Percentiles rank a stretch among this genome's conserved stretches.
These are phyloP conservation scores for Masticophis lateralis DNA, from an alignment of 2,797 vertebrate genomes.

Conservation along the genomic window DNA sequence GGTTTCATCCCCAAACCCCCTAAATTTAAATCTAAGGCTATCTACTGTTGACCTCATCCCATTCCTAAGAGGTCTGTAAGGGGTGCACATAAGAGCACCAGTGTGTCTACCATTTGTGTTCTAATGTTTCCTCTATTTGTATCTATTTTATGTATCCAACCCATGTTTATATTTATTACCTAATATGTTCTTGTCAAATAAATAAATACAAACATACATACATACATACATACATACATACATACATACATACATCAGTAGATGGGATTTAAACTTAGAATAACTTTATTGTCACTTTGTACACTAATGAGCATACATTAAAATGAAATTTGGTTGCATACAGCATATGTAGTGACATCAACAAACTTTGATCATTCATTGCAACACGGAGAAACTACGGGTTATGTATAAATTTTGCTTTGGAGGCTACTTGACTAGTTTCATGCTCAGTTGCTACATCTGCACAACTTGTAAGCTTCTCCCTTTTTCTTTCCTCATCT, in stretches of 20 bases:
- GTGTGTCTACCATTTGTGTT: too few species aligned
- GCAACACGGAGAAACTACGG: not conserved
- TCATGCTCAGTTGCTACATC: not conserved
- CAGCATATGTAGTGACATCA: not conserved
- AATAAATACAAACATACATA: too few species aligned
- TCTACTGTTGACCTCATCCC: too few species aligned
- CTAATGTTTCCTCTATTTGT: too few species aligned
- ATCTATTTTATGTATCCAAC: too few species aligned
- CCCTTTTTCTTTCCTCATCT: not conserved
- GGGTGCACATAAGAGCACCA: too few species aligned
- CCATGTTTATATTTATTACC: too few species aligned
- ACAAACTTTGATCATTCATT: not conserved
- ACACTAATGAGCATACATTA: not conserved
- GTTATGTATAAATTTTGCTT: not conserved
- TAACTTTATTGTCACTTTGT: not conserved
- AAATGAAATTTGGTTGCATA: not conserved
- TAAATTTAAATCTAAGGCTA: too few species aligned
- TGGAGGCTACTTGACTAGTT: not conserved
- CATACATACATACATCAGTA: not conserved
- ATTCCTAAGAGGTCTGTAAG: too few species aligned
- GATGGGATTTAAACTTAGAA: not conserved
- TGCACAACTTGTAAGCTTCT: not conserved
- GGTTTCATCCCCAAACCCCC: too few species aligned
- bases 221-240: too few species aligned
- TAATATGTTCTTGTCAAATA: too few species aligned